Evolutionary conservation across 2,888 invertebrate genomes (phyloP).

Genomic region (Orchesellides sinensis): DNA sequence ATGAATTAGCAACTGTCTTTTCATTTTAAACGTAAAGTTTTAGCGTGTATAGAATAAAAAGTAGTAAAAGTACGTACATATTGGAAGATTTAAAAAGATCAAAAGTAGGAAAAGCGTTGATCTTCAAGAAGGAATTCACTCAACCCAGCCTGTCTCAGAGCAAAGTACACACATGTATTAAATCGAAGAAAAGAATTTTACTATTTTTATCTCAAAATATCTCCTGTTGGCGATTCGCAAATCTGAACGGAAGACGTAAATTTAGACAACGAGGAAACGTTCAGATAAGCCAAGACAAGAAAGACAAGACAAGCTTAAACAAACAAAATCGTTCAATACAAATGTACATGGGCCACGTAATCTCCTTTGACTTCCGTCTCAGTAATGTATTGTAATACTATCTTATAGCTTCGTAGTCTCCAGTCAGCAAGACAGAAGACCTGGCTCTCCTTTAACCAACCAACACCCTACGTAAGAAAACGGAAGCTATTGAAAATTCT

Average conservation of each 20-base stretch:
- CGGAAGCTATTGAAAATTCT: conserved; percentile 9
- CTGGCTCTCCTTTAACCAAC: neutral
- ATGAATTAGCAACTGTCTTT: too few species aligned
- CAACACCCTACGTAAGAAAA: too few species aligned
- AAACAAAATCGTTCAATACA: too few species aligned
- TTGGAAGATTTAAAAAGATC: too few species aligned
- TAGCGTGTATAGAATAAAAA: neutral
- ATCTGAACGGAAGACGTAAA: neutral
- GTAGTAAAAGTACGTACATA: too few species aligned
- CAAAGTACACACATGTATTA: neutral
- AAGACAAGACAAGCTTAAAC: neutral
- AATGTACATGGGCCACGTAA: neutral
- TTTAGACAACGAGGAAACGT: neutral
- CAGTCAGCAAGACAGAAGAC: neutral
- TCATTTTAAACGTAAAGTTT: too few species aligned
- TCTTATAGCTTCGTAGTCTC: neutral
- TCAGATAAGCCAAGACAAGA: too few species aligned
- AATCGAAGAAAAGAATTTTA: neutral
- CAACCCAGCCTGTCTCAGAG: too few species aligned
- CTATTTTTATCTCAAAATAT: conserved; percentile 15
- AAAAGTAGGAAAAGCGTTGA: too few species aligned
- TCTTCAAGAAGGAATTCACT: too few species aligned
- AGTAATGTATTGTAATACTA: neutral
- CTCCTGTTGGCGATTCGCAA: neutral
- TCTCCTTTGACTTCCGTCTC: neutral